Percentiles rank a stretch among this genome's conserved stretches.
phyloP scores from a whole-genome alignment of 2,797 vertebrate species.

The Paguma larvata region DNA sequence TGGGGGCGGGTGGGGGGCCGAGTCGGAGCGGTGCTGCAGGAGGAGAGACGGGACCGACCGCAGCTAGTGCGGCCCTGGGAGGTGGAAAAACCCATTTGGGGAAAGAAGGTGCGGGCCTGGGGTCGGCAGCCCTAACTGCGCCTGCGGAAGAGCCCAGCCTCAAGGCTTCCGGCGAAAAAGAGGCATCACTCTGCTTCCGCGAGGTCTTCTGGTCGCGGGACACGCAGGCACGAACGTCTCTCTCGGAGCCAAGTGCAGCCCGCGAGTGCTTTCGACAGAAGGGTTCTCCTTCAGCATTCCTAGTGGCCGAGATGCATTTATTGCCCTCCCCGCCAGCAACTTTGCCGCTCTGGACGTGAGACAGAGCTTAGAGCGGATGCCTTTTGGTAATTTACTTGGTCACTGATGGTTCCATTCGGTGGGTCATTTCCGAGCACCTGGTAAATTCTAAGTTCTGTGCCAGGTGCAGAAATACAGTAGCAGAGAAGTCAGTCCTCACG shows the following conservation, averaged over 20 bases:
- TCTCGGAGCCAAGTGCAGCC: neutral
- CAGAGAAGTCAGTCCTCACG: accelerated
- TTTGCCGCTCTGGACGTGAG: neutral
- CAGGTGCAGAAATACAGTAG: neutral
- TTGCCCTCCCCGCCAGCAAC: neutral
- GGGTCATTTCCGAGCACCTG: neutral
- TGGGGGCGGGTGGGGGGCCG: accelerated
- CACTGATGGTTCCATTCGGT: neutral
- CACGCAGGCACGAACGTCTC: neutral
- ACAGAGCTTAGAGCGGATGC: neutral
- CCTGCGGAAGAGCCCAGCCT: neutral
- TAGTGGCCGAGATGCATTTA: neutral
- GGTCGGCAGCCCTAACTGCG: neutral
- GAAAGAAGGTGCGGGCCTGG: neutral
- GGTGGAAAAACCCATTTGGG: neutral
- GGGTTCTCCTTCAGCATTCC: neutral
- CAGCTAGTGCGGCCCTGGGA: neutral
- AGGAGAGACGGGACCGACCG: neutral
- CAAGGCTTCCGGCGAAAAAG: neutral
- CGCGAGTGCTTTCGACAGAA: neutral
- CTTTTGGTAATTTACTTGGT: neutral
- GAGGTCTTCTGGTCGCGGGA: neutral
- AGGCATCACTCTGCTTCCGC: neutral
- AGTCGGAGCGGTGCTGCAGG: neutral
- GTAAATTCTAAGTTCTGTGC: neutral